Base-by-base conservation (phyloP, 2,113 vertebrate species). In the Alexandromys fortis region DNA sequence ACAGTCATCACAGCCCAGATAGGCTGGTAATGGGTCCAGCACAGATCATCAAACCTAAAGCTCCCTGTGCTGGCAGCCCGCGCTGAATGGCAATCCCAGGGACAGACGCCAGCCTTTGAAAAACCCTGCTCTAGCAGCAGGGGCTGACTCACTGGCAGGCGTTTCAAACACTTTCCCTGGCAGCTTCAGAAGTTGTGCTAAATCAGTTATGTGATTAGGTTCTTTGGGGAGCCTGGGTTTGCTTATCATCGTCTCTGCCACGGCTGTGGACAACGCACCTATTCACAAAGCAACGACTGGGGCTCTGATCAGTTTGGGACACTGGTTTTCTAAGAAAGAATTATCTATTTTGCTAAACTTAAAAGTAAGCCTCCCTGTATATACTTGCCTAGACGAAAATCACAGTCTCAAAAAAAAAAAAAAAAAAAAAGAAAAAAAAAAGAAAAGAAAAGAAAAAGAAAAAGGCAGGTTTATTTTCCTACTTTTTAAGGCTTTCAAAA, bases 61-160 rank as follows among this genome's bases (percentile, higher is more conserved):
- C 79, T 88, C 14, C 49, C 87, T 61, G 73, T 85, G 26, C 22
- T 19, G 89, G 19, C 73, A 33, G 49, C 17, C 81, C 63, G 93
- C 93, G 73, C 45, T 95, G 93, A 95, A 98, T 42, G 70, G 88
- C 93, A 96, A 90, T 94, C 95, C 94, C 87, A 95, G 96, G 83
- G 88, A 92, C 96, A 97, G 93, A 97, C 89, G 94, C 83, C 96
- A 93, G 22, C 38, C 81, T 98, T 97, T 97, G 86, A 97, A 97
- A 97, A 91, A 91, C 67, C 91, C 89, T 97, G 98, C 90, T 61
- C 88, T 89, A 97, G 94, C 92, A 98, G 96, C 96, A 96, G 96
- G 95, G 92, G 96, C 94, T 95, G 94, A 96, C 93, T 97, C 73
- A 68, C 79, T 97, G 96, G 88, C 92, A 97, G 92, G 81, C 95